Percentiles rank a stretch among this genome's conserved stretches.
These are phyloP conservation scores for Umimayanthus chanpuru DNA, from an alignment of 92 coral and sea anemone genomes.

Conservation along the genomic window DNA sequence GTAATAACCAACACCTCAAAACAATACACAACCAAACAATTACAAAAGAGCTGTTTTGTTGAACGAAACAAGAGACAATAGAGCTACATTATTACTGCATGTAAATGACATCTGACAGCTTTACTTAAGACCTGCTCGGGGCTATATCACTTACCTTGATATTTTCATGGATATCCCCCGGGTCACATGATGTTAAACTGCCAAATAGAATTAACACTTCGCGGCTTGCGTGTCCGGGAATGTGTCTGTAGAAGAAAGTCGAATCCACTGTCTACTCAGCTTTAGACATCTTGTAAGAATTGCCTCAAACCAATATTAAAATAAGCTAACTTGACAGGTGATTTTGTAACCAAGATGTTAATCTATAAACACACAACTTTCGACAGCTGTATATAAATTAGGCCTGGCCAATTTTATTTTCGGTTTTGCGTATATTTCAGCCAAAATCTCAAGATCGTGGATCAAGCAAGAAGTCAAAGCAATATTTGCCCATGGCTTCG, in stretches of 20 bases:
- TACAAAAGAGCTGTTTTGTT: too few relatives aligned
- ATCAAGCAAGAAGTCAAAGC: too few relatives aligned
- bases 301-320: neutral
- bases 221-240: slow-evolving; percentile 98
- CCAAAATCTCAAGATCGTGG: too few relatives aligned
- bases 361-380: neutral
- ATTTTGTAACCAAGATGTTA: neutral
- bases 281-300: neutral
- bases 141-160: slow-evolving; percentile 63
- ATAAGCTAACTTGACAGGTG: neutral
- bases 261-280: neutral
- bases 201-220: slow-evolving; percentile 86
- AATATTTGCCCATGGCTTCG: too few relatives aligned
- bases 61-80: too few relatives aligned
- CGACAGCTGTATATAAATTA: too few relatives aligned
- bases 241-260: slow-evolving; percentile 63
- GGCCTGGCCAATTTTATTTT: neutral
- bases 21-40: too few relatives aligned
- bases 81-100: too few relatives aligned
- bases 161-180: slow-evolving; percentile 88
- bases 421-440: neutral
- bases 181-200: slow-evolving; percentile 95
- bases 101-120: neutral
- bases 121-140: neutral
- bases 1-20: too few relatives aligned